These are phyloP conservation scores for Falcaria lacertinaria DNA, from an alignment of 2,888 invertebrate species.

Conservation along the genomic window DNA sequence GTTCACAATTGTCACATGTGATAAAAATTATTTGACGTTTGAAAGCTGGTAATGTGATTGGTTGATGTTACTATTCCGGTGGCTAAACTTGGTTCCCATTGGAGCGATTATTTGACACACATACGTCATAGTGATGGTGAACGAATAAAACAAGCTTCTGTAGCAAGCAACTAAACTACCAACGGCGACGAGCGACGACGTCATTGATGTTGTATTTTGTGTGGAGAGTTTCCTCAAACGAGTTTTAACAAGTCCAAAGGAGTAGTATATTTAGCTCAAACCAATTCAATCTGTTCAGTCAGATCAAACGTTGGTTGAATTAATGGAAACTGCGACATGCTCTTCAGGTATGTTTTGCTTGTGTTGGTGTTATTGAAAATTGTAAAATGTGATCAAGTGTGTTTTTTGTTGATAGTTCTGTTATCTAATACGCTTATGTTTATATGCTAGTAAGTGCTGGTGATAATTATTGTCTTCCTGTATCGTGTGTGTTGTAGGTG, in stretches of 20 bases:
- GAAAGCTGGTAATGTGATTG: too few species aligned
- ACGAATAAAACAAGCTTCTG: background rate
- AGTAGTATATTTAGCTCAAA: slow-evolving; percentile 10
- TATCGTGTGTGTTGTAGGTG: background rate
- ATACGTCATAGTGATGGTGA: too few species aligned
- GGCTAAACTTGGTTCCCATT: too few species aligned
- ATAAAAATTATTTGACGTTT: too few species aligned
- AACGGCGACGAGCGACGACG: background rate
- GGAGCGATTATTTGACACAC: too few species aligned
- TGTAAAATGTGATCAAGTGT: slow-evolving; percentile 6
- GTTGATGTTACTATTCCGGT: too few species aligned
- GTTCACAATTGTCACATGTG: too few species aligned
- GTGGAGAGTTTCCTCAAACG: slow-evolving; percentile 13
- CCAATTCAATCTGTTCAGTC: slow-evolving; percentile 8
- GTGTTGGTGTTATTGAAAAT: slow-evolving; percentile 6
- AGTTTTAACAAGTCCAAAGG: slow-evolving; percentile 18
- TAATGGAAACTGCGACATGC: slow-evolving; percentile 31
- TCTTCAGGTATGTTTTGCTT: slow-evolving; percentile 29
- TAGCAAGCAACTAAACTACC: background rate
- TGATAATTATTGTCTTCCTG: too few species aligned
- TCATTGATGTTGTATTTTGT: too few species aligned
- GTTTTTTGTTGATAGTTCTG: slow-evolving; percentile 7
- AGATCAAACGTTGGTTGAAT: slow-evolving; percentile 13
- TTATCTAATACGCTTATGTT: slow-evolving; percentile 2
- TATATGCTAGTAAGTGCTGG: too few species aligned